Evolutionary conservation across 92 coral and sea anemone species (phyloP).

Genomic region (Phenganax stokvisi): DNA sequence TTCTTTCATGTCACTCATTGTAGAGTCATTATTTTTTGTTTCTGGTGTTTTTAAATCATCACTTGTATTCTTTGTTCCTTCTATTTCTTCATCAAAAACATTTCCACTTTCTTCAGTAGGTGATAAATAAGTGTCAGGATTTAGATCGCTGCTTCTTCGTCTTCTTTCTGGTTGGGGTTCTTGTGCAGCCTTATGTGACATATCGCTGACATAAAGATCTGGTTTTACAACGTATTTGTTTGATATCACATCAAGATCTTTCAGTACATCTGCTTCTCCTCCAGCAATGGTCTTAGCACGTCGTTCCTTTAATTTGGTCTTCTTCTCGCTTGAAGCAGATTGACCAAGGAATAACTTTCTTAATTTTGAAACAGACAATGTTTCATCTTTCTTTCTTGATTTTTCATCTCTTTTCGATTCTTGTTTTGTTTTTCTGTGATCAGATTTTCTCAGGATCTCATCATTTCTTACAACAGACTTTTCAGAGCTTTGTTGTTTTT

Average conservation of each 20-base stretch:
- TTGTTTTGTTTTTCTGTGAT: background rate
- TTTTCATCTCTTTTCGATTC: conserved; percentile 1
- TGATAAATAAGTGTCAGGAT: conserved; percentile 21
- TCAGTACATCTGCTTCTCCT: conserved; percentile 56
- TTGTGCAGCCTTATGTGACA: background rate
- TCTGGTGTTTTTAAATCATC: background rate
- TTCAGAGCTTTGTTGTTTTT: background rate
- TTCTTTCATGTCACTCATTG: background rate
- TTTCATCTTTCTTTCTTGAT: conserved; percentile 4
- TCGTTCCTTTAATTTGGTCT: conserved; percentile 19
- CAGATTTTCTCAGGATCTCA: background rate
- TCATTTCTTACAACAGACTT: conserved; percentile 2
- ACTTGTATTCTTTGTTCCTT: background rate
- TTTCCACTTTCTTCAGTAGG: conserved; percentile 11
- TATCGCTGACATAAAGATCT: conserved; percentile 2
- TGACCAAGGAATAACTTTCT: conserved; percentile 15
- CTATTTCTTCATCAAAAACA: background rate
- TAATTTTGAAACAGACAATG: conserved; percentile 7
- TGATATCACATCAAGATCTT: conserved; percentile 21
- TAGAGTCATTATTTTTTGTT: background rate
- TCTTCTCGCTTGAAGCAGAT: conserved; percentile 18
- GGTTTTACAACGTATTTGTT: conserved; percentile 22
- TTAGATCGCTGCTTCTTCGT: conserved; percentile 10
- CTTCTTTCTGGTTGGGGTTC: background rate
- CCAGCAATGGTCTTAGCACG: conserved; percentile 69